Evolutionary conservation across 2,888 invertebrate genomes (phyloP).

Genomic region (Pseudeuparius sepicola): DNA sequence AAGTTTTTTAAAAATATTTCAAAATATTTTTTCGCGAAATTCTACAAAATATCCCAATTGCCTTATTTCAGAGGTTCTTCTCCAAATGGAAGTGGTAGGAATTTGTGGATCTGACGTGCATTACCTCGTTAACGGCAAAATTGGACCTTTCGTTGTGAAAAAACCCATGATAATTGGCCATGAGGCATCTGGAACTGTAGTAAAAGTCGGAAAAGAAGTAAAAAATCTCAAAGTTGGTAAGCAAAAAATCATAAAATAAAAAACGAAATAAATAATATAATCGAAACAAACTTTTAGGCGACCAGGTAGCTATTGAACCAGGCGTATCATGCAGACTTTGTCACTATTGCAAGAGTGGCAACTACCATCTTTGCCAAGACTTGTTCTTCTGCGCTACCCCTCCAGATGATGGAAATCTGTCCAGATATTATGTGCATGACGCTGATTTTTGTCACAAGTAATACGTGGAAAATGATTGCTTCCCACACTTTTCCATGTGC

Average conservation of each 20-base stretch:
- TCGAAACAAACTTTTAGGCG: conserved; percentile 37
- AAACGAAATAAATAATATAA: too few relatives aligned
- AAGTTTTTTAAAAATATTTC: too few relatives aligned
- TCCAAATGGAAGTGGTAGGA: conserved; percentile 87
- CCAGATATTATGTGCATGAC: conserved; percentile 79
- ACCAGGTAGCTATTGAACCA: conserved; percentile 91
- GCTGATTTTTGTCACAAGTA: conserved; percentile 83
- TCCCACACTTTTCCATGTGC: conserved; percentile 1
- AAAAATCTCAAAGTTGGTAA: conserved; percentile 53
- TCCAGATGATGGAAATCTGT: conserved; percentile 81
- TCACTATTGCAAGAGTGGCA: conserved; percentile 74
- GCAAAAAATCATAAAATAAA: too few relatives aligned
- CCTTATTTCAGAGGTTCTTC: conserved; percentile 62
- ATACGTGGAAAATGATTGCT: conserved; percentile 23
- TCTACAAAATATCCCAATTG: conserved; percentile 4
- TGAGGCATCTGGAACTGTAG: conserved; percentile 76
- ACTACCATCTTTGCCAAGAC: conserved; percentile 83
- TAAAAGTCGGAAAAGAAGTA: conserved; percentile 63
- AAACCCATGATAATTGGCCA: conserved; percentile 94
- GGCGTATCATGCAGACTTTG: conserved; percentile 83
- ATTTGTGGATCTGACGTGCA: conserved; percentile 96
- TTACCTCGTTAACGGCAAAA: conserved; percentile 74
- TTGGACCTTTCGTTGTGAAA: conserved; percentile 77
- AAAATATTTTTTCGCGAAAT: too few relatives aligned
- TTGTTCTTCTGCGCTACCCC: conserved; percentile 93